Percentiles rank a stretch among this genome's conserved stretches.
Evolutionary conservation across 2,888 invertebrate species (phyloP).

Genomic region (Vanessa cardui): DNA sequence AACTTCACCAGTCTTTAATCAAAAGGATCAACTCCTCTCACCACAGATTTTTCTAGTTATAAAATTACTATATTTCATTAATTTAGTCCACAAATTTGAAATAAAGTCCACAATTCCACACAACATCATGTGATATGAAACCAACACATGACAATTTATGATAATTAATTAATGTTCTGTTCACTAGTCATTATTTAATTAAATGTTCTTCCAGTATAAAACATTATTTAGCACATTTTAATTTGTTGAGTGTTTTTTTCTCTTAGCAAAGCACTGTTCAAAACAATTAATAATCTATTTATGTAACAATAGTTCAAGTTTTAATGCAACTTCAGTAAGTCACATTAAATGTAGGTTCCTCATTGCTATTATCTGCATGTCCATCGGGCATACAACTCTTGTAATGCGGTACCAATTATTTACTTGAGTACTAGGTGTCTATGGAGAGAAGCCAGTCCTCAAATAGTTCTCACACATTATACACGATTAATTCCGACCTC

Average conservation of each 20-base stretch:
- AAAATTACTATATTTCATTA: conserved; percentile 78
- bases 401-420: conserved; percentile 75
- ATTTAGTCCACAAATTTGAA: conserved; percentile 82
- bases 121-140: conserved; percentile 58
- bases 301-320: conserved; percentile 75
- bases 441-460: conserved; percentile 82
- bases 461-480: conserved; percentile 61
- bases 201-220: conserved; percentile 79
- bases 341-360: conserved; percentile 57
- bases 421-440: conserved; percentile 77
- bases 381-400: conserved; percentile 59
- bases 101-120: conserved; percentile 80
- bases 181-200: conserved; percentile 77
- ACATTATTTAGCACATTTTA: conserved; percentile 79
- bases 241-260: conserved; percentile 78
- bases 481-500: conserved; percentile 72
- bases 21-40: conserved; percentile 80
- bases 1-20: conserved; percentile 70
- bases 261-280: conserved; percentile 78
- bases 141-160: conserved; percentile 63
- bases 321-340: conserved; percentile 62
- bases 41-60: conserved; percentile 81
- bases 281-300: conserved; percentile 78
- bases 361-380: conserved; percentile 55
- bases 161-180: conserved; percentile 74